phyloP scores from a whole-genome alignment of 2,113 vertebrate species.

The Dendropsophus ebraccatus region DNA sequence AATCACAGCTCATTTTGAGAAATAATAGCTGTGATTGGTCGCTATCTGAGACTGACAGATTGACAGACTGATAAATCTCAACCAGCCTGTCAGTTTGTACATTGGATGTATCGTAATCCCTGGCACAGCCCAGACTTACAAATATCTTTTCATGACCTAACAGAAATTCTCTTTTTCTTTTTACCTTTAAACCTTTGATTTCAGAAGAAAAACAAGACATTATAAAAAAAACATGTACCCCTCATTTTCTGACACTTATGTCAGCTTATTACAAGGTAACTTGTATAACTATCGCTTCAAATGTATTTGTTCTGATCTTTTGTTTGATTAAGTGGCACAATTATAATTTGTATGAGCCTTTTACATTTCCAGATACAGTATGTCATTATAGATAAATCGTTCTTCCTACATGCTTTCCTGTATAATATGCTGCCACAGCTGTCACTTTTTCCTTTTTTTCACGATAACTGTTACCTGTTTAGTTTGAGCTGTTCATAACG shows the following conservation, averaged over 20 bases:
- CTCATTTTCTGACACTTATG: not conserved
- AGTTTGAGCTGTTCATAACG: not conserved
- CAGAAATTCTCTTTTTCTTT: not conserved
- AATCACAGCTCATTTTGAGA: too few species aligned
- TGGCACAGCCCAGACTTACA: too few species aligned
- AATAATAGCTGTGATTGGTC: too few species aligned
- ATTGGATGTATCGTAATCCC: too few species aligned
- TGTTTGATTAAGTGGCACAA: constrained; percentile 9
- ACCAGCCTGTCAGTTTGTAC: too few species aligned
- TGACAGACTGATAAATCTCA: too few species aligned
- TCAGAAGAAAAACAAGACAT: not conserved
- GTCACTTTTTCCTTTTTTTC: constrained; percentile 6
- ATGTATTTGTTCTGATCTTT: not conserved
- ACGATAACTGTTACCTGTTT: not conserved
- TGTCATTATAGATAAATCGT: not conserved
- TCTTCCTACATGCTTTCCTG: not conserved
- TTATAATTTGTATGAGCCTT: not conserved
- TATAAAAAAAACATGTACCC: not conserved
- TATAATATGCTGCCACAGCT: not conserved
- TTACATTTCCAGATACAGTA: not conserved
- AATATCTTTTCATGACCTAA: too few species aligned
- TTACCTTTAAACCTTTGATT: not conserved
- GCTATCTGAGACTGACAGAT: too few species aligned
- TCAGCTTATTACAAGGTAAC: not conserved
- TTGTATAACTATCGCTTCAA: not conserved